phyloP scores from a whole-genome alignment of 2,888 invertebrate genomes.

The Hipparchia sbordonii region DNA sequence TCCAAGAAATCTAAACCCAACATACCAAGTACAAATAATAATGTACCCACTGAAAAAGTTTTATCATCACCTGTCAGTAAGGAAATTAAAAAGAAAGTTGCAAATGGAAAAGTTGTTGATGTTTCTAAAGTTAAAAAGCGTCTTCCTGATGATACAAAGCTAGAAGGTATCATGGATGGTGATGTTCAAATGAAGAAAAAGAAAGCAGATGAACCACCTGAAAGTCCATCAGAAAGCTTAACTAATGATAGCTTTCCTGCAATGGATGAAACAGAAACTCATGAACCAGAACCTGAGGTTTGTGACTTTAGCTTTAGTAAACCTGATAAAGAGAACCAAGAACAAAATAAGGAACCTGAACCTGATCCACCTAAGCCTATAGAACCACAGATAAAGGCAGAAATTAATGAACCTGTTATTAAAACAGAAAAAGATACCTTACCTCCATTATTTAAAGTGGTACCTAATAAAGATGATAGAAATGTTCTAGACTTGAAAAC shows the following conservation, averaged over 20 bases:
- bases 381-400: conserved; percentile 66
- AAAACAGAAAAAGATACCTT: conserved; percentile 72
- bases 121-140: conserved; percentile 84
- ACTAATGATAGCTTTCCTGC: conserved; percentile 93
- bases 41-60: conserved; percentile 64
- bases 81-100: conserved; percentile 72
- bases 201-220: conserved; percentile 79
- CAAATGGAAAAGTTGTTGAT: conserved; percentile 75
- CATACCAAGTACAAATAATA: conserved; percentile 72
- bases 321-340: conserved; percentile 68
- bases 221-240: conserved; percentile 92
- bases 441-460: conserved; percentile 60
- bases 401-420: conserved; percentile 58
- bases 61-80: conserved; percentile 69
- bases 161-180: conserved; percentile 83
- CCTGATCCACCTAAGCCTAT: conserved; percentile 62
- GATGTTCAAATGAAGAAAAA: conserved; percentile 84
- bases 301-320: conserved; percentile 79
- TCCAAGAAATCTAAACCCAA: conserved; percentile 67
- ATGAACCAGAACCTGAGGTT: conserved; percentile 74
- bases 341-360: conserved; percentile 68
- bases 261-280: conserved; percentile 86
- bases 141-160: conserved; percentile 79
- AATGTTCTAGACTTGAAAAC: conserved; percentile 71
- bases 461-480: conserved; percentile 69